Evolutionary conservation across 2,888 invertebrate genomes (phyloP).

Genomic region (Chrysolina americana): DNA sequence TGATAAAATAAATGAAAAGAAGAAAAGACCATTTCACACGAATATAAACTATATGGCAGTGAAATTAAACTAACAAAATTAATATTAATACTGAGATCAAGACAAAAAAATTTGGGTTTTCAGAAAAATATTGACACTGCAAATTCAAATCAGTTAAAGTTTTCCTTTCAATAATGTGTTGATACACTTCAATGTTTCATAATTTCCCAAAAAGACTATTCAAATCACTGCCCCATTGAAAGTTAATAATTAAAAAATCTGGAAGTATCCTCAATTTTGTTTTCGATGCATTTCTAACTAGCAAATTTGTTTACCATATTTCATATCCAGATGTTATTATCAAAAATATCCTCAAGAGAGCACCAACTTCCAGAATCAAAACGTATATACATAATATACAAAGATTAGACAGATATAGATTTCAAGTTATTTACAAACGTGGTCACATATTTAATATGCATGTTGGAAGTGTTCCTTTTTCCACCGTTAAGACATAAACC

Average conservation of each 20-base stretch:
- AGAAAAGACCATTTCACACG: slow-evolving; percentile 28
- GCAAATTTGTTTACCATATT: not conserved
- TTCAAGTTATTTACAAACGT: slow-evolving; percentile 58
- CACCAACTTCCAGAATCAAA: slow-evolving; percentile 25
- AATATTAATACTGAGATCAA: slow-evolving; percentile 68
- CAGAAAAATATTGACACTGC: slow-evolving; percentile 41
- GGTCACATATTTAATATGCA: slow-evolving; percentile 61
- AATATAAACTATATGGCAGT: slow-evolving; percentile 63
- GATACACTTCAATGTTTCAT: slow-evolving; percentile 5
- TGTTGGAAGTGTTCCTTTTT: slow-evolving; percentile 54
- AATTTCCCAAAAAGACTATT: slow-evolving; percentile 1
- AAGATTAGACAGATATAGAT: slow-evolving; percentile 38
- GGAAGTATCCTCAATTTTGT: slow-evolving; percentile 15
- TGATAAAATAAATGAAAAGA: slow-evolving; percentile 3
- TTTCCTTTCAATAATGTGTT: not conserved
- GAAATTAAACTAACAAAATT: slow-evolving; percentile 62
- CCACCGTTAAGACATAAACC: slow-evolving; percentile 52
- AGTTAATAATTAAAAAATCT: slow-evolving; percentile 4
- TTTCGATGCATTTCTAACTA: slow-evolving; percentile 12
- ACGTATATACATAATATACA: slow-evolving; percentile 54
- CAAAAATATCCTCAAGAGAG: slow-evolving; percentile 17
- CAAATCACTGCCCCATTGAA: slow-evolving; percentile 28
- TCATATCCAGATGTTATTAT: not conserved
- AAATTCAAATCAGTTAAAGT: slow-evolving; percentile 29
- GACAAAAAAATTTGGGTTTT: slow-evolving; percentile 55